Base-by-base conservation (phyloP, 2,888 invertebrate species). In the Muscina levida region DNA sequence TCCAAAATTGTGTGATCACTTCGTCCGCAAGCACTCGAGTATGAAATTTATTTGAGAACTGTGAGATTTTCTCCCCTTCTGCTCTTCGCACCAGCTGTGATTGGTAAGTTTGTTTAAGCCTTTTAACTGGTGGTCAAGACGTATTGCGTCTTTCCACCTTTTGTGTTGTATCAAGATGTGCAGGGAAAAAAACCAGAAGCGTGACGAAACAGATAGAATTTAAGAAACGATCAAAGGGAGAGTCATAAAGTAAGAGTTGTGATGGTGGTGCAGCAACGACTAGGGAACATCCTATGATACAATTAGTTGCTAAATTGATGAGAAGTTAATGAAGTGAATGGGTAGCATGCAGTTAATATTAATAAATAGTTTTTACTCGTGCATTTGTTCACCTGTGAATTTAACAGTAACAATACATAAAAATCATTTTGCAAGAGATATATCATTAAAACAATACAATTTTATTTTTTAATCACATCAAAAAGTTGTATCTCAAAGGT, bases 171-270 rank as follows among this genome's bases (percentile, higher is more conserved):
- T 48, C 26, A 42, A 84, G 82, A 84, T 62, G 62, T 84, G 84
- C 31, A 31, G n/a, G n/a, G n/a, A 31, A 85, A 86, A 88, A 88
- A 88, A 87, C 87, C 87, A 87, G 87, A 88, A 87, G 87, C 87
- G 87, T 88, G 88, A 87, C 87, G 86, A 87, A 87, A 88, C 87
- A 87, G 87, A 88, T 87, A 87, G 88, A 86, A 84, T 82, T 59
- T 62, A 48, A 77, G 73, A 77, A 77, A 77, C 37, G 62, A 81
- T 75, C 74, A 67, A 81, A 31, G 46, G 56, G 51, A 57, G 53
- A 67, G n/a, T n/a, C 68, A 59, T 15, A 56, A 77, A 77, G 77
- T 65, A 74, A 81, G 72, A 19, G 46, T 15, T 46, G 46, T 2
- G 48, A 15, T 17, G 17, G 17, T 4, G 19, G 19, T 2, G 17